Conservation (phyloP, 2,113 vertebrate species). For the Pomatorhinus ruficollis region DNA sequence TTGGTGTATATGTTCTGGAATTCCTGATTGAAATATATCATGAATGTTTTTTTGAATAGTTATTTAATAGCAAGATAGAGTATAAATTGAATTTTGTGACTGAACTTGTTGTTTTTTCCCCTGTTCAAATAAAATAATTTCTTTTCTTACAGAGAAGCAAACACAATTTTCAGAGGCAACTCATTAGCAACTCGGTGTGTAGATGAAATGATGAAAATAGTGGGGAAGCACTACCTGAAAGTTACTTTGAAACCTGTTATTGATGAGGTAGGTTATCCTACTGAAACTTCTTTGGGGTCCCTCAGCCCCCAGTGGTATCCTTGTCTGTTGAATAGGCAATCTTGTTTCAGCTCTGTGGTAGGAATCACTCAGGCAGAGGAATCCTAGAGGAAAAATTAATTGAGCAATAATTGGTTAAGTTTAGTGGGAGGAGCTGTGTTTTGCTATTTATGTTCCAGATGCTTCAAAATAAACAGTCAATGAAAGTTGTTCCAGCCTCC, state of each 20-base stretch:
- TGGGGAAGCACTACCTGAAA: conserved; percentile 94
- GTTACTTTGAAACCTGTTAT: conserved; percentile 93
- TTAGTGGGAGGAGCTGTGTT: not conserved
- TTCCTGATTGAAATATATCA: not conserved
- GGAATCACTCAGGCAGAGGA: not conserved
- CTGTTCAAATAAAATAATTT: not conserved
- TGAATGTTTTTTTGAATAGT: not conserved
- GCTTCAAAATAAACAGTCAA: not conserved
- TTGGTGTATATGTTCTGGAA: not conserved
- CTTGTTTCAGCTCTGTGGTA: not conserved
- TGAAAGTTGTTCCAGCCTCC: not conserved
- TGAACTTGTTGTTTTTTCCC: not conserved
- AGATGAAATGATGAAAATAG: conserved; percentile 99
- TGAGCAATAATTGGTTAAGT: not conserved
- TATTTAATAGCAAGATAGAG: not conserved
- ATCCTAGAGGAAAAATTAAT: not conserved
- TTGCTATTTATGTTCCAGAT: not conserved
- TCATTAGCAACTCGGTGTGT: conserved; percentile 94
- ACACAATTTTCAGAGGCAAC: conserved; percentile 96
- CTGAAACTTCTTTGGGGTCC: not conserved
- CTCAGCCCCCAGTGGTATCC: not conserved
- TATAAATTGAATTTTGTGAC: not conserved
- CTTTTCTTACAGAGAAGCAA: conserved; percentile 87
- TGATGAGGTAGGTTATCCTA: conserved; percentile 85
- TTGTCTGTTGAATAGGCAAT: not conserved